Evolutionary conservation across 2,113 vertebrate genomes (phyloP), one percentile per base, ranked within the genome.

Genomic region (Eonycteris spelaea): DNA sequence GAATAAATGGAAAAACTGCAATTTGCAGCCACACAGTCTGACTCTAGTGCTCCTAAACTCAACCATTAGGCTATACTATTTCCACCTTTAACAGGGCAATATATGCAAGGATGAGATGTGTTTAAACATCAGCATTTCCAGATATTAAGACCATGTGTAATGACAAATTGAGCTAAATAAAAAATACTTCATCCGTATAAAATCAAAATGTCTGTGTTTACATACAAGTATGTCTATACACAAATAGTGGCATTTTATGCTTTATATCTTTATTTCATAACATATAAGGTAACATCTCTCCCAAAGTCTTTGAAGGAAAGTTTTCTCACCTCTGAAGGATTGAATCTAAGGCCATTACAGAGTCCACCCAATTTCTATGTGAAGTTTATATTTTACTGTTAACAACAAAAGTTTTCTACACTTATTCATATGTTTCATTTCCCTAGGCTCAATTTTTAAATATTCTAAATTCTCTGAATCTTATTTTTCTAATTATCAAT

Each of bases 401-500:
- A 73, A 79, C 5, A 73, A 7, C 13, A 57, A 24, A 73, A 53
- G 1, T 91, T 57, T 95, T 94, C 68, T 91, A 40, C 30, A 55
- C 68, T 95, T 84, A 84, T 19, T 68, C 85, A 5, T 51, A 75
- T 61, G 12, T 74, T 87, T 78, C 88, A 70, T 71, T 65, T 85
- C 24, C 65, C 22, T 61, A 40, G 33, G 5, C 19, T 88, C 61
- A 83, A 75, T 78, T 78, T 86, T 84, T 73, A 95, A 94, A 94
- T 67, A 95, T 43, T 94, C 40, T 83, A 59, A 84, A 89, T 95
- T 73, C 80, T 73, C 24, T 15, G 1, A 1, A 16, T 85, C 43
- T 91, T 13, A 82, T 63, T 95, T 96, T 84, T 95, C 48, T 38
- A 88, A 86, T 38, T 92, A 88, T 51, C 59, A 65, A 77, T 53